Evolutionary conservation across 1,140 invertebrate genomes (phyloP).

Genomic region (Drosophila yakuba): DNA sequence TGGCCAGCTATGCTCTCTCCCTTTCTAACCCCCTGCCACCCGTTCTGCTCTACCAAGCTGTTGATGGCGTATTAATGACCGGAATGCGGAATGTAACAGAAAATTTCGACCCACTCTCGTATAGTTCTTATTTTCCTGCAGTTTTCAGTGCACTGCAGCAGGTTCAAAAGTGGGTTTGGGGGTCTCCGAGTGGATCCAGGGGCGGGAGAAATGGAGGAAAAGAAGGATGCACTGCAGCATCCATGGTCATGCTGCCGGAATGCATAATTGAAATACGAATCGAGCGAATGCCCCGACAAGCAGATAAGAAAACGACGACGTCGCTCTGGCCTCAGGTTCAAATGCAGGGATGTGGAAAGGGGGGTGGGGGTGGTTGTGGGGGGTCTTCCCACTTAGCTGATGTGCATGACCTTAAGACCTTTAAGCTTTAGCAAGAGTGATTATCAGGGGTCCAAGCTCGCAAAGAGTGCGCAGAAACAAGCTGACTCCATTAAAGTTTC

Average conservation of each 20-base stretch:
- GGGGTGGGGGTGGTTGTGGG: slow-evolving; percentile 5
- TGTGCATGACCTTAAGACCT: slow-evolving; percentile 17
- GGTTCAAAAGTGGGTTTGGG: not conserved
- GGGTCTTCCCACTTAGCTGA: slow-evolving; percentile 7
- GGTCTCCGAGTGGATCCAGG: not conserved
- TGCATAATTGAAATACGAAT: slow-evolving; percentile 77
- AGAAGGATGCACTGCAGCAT: slow-evolving; percentile 27
- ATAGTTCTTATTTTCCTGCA: slow-evolving; percentile 29
- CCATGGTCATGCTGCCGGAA: slow-evolving; percentile 66
- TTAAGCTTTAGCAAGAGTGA: slow-evolving; percentile 25
- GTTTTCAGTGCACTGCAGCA: slow-evolving; percentile 43
- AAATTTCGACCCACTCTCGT: slow-evolving; percentile 22
- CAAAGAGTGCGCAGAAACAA: slow-evolving; percentile 3
- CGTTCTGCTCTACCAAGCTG: slow-evolving; percentile 16
- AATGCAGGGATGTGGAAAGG: slow-evolving; percentile 12
- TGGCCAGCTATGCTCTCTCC: slow-evolving; percentile 26
- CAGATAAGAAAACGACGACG: slow-evolving; percentile 41
- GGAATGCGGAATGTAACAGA: slow-evolving; percentile 80
- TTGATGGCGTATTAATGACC: slow-evolving; percentile 81
- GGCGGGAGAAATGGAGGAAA: not conserved
- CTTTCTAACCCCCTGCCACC: slow-evolving; percentile 8
- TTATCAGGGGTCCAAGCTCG: slow-evolving; percentile 22
- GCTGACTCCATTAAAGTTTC: not conserved
- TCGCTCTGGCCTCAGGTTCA: slow-evolving; percentile 20
- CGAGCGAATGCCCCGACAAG: slow-evolving; percentile 43